A percentile compares a stretch with the other conserved stretches of the same genome.
Conservation (phyloP, 92 coral and sea anemone genomes). For the Paragorgia papillata region DNA sequence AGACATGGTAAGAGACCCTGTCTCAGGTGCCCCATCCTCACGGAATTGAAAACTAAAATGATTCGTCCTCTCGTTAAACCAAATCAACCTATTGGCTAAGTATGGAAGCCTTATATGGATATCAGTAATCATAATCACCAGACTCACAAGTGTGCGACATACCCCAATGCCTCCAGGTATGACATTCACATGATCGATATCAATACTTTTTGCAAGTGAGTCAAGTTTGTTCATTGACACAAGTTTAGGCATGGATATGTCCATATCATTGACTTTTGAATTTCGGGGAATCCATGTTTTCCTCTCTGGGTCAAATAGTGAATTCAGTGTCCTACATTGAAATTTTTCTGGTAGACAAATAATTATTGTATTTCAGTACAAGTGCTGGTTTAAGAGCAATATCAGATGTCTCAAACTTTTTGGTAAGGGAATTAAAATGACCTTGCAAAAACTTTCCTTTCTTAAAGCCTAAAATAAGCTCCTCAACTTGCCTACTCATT, state of each 20-base stretch:
- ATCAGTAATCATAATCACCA: conserved; percentile 54
- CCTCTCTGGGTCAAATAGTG: background rate
- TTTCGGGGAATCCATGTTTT: background rate
- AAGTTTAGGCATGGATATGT: conserved; percentile 7
- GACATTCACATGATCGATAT: conserved; percentile 25
- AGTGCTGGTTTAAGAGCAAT: conserved; percentile 28
- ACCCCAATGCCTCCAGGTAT: conserved; percentile 53
- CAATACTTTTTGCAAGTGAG: background rate
- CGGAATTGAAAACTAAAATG: conserved; percentile 60
- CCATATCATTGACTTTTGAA: conserved; percentile 14
- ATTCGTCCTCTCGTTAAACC: conserved; percentile 56
- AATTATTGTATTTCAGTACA: conserved; percentile 2
- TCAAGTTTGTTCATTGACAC: conserved; percentile 3
- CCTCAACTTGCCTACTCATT: conserved; percentile 19
- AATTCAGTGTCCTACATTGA: background rate
- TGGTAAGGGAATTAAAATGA: conserved; percentile 35
- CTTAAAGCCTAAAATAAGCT: background rate
- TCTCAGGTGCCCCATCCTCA: conserved; percentile 56
- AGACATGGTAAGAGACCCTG: conserved; percentile 53
- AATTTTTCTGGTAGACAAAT: conserved; percentile 4
- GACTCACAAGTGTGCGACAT: conserved; percentile 40
- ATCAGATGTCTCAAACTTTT: conserved; percentile 28
- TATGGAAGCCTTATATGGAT: conserved; percentile 48
- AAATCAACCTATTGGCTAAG: conserved; percentile 33
- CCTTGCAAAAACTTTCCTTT: background rate